These are phyloP conservation scores for Lasioglossum calceatum DNA, from an alignment of 2,888 invertebrate genomes.

Conservation along the genomic window DNA sequence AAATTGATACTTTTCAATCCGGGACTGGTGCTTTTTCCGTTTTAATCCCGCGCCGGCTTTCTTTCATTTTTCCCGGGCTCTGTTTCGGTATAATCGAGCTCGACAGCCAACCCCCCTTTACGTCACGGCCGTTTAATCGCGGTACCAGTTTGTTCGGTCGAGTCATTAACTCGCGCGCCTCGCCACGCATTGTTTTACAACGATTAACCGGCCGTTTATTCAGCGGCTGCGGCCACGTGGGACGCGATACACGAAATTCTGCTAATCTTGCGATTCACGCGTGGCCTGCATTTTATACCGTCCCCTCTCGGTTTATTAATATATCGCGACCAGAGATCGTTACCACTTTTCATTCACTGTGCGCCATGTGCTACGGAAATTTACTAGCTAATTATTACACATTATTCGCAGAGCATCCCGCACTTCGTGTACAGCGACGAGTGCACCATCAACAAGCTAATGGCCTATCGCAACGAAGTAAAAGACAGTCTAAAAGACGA, in stretches of 20 bases:
- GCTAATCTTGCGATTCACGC: constrained; percentile 46
- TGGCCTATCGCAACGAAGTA: constrained; percentile 88
- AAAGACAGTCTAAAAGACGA: constrained; percentile 87
- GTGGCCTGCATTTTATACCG: constrained; percentile 17
- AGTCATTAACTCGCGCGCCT: constrained; percentile 17
- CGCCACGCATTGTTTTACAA: constrained; percentile 31
- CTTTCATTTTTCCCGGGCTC: background rate
- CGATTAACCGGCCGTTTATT: constrained; percentile 41
- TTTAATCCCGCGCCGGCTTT: background rate
- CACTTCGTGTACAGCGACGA: constrained; percentile 98
- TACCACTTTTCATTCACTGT: background rate
- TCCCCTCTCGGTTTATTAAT: constrained; percentile 12
- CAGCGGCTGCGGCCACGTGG: background rate
- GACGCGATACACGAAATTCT: constrained; percentile 32
- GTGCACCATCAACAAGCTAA: constrained; percentile 92
- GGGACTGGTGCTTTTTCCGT: background rate
- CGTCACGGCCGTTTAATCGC: constrained; percentile 21
- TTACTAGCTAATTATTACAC: background rate
- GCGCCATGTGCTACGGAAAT: background rate
- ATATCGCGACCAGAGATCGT: background rate
- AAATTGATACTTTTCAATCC: background rate
- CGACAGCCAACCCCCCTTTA: background rate
- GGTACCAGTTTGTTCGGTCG: constrained; percentile 12
- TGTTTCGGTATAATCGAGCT: background rate
- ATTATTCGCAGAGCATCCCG: constrained; percentile 90